These are phyloP conservation scores for Aramus guarauna DNA, from an alignment of 2,113 vertebrate species.

Conservation along the genomic window DNA sequence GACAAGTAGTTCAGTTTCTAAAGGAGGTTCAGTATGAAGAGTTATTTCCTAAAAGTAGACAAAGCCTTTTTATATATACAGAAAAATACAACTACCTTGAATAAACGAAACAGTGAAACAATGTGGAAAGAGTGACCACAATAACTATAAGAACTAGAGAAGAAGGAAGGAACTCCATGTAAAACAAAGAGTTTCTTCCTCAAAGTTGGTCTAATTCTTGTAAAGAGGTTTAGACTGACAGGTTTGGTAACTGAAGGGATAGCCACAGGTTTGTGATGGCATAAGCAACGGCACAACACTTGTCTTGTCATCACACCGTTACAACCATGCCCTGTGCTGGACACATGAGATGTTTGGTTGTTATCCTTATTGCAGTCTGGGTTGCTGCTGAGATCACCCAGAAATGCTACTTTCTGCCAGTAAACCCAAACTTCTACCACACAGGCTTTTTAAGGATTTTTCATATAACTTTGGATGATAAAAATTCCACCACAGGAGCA, in stretches of 20 bases:
- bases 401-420: background rate
- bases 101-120: conserved; percentile 39
- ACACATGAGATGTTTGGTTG: background rate
- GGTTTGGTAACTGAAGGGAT: background rate
- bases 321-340: background rate
- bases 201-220: background rate
- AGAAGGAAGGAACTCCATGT: background rate
- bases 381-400: background rate
- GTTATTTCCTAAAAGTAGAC: background rate
- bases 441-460: background rate
- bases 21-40: background rate
- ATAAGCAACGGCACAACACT: background rate
- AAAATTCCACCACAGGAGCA: background rate
- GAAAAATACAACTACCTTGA: conserved; percentile 36
- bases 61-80: conserved; percentile 57
- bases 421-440: background rate
- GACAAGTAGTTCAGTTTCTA: background rate
- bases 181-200: background rate
- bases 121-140: background rate
- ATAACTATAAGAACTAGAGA: background rate
- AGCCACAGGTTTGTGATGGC: background rate
- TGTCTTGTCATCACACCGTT: background rate
- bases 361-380: background rate
- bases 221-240: background rate
- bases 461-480: background rate